Conservation (phyloP, 2,888 invertebrate genomes). For the Chesias legatella region DNA sequence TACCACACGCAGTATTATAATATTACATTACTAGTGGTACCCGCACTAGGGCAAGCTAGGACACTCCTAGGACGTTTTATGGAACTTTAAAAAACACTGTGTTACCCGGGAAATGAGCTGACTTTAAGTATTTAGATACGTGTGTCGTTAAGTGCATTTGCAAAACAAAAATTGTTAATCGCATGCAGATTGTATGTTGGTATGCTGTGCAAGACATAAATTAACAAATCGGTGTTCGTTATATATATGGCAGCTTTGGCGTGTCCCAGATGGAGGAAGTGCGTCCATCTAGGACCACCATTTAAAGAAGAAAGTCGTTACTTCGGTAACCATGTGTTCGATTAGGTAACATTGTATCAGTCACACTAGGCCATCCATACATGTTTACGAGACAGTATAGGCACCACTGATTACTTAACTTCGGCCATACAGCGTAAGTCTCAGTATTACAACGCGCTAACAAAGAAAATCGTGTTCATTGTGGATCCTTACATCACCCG, state of each 20-base stretch:
- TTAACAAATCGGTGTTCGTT: neutral
- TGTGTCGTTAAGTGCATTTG: neutral
- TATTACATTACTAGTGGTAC: too few relatives aligned
- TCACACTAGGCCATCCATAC: conserved; percentile 14
- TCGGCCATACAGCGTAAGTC: conserved; percentile 13
- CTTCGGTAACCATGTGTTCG: conserved; percentile 1
- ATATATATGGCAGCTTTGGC: too few relatives aligned
- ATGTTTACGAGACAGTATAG: conserved; percentile 22
- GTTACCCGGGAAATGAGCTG: conserved; percentile 1
- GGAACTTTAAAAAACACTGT: too few relatives aligned
- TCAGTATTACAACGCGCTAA: conserved; percentile 16
- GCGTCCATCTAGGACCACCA: neutral
- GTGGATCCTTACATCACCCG: conserved; percentile 24
- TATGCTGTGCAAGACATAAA: neutral
- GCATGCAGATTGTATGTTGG: neutral
- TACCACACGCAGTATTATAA: too few relatives aligned
- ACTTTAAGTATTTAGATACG: neutral
- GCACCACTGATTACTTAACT: conserved; percentile 20
- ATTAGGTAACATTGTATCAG: conserved; percentile 18
- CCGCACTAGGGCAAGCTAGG: too few relatives aligned
- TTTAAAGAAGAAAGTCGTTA: conserved; percentile 16
- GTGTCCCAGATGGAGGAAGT: too few relatives aligned
- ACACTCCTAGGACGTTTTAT: too few relatives aligned
- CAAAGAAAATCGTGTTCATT: conserved; percentile 21
- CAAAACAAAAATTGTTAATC: neutral